Evolutionary conservation across 2,888 invertebrate genomes (phyloP).

Genomic region (Marasmarcha lunaedactyla): DNA sequence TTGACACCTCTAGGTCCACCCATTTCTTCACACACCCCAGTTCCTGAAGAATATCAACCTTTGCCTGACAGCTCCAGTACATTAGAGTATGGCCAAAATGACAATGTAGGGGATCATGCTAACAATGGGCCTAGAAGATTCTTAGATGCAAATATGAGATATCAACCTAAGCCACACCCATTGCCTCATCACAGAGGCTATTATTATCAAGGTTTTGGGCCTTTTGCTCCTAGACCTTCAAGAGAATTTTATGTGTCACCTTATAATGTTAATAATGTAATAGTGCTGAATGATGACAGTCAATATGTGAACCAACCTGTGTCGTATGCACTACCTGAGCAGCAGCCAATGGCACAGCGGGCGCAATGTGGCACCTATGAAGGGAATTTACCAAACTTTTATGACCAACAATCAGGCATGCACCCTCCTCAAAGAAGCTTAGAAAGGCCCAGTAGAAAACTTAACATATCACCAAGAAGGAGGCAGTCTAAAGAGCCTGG

Average conservation of each 20-base stretch:
- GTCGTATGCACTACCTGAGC: slow-evolving; percentile 26
- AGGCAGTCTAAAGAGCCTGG: slow-evolving; percentile 50
- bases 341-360: neutral
- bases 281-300: slow-evolving; percentile 36
- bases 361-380: neutral
- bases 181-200: slow-evolving; percentile 30
- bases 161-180: slow-evolving; percentile 46
- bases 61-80: slow-evolving; percentile 56
- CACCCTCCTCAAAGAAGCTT: slow-evolving; percentile 17
- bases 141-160: slow-evolving; percentile 43
- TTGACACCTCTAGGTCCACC: slow-evolving; percentile 36
- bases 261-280: slow-evolving; percentile 36
- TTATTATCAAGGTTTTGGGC: slow-evolving; percentile 38
- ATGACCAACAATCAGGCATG: neutral
- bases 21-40: slow-evolving; percentile 45
- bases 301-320: slow-evolving; percentile 32
- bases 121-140: slow-evolving; percentile 26
- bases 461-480: slow-evolving; percentile 55
- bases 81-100: slow-evolving; percentile 35
- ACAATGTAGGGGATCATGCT: slow-evolving; percentile 28
- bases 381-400: neutral
- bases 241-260: slow-evolving; percentile 32
- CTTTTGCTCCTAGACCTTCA: slow-evolving; percentile 23
- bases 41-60: slow-evolving; percentile 61
- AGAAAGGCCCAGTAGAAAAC: slow-evolving; percentile 52